phyloP scores from a whole-genome alignment of 2,113 vertebrate species.

The Pachypanchax playfairii region DNA sequence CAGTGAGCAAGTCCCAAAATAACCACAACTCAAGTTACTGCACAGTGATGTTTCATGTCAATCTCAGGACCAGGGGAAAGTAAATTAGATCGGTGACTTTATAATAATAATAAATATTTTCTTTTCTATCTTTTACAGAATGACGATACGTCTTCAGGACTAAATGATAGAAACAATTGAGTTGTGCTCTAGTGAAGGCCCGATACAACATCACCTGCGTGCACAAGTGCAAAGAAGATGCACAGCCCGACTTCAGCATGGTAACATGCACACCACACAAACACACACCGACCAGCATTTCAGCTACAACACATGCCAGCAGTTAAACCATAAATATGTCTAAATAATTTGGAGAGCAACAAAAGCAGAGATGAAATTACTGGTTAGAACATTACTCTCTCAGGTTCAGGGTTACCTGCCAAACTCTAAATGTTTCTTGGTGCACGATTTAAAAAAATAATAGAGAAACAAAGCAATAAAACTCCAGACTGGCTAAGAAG shows the following conservation, averaged over 20 bases:
- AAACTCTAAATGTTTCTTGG: conserved; percentile 23
- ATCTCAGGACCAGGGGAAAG: conserved; percentile 18
- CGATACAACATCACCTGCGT: not conserved
- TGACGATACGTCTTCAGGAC: conserved; percentile 36
- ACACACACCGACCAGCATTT: conserved; percentile 30
- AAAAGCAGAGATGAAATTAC: conserved; percentile 17
- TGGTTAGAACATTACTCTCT: conserved; percentile 32
- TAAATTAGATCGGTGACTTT: too few relatives aligned
- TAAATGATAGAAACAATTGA: conserved; percentile 38
- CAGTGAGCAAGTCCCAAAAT: conserved; percentile 43
- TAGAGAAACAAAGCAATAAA: conserved; percentile 15
- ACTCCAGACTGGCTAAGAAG: conserved; percentile 50
- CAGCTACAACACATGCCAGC: conserved; percentile 26
- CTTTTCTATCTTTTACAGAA: too few relatives aligned
- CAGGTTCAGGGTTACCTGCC: conserved; percentile 27
- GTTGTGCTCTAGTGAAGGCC: conserved; percentile 31
- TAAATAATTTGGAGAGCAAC: conserved; percentile 39
- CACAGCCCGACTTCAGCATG: conserved; percentile 30
- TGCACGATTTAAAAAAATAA: conserved; percentile 24
- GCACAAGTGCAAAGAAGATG: conserved; percentile 11
- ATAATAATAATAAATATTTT: too few relatives aligned
- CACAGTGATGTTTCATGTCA: conserved; percentile 38
- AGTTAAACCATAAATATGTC: conserved; percentile 46
- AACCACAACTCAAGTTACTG: conserved; percentile 25
- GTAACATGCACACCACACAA: conserved; percentile 48